Evolutionary conservation across 2,888 invertebrate species (phyloP), one percentile per base, ranked within the genome.

Genomic region (Therioaphis trifolii): DNA sequence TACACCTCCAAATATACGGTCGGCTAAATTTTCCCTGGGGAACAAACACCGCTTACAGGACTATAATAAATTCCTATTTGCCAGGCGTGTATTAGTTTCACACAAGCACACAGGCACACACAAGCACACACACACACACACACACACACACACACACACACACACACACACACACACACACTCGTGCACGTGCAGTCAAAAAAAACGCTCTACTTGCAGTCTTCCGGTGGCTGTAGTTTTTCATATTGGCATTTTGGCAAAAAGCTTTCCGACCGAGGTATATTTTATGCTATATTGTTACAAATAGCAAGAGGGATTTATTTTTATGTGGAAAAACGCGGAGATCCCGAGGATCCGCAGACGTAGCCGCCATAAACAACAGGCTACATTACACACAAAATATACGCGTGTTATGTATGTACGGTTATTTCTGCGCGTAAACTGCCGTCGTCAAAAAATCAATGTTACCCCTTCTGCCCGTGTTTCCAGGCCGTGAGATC

Each of bases 221-320:
- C 15, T 76, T 76, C 46, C 77, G 63, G 61, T 9, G n/a, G 18
- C n/a, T 29, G 46, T 78, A 49, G 72, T 82, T 82, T 82, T 74
- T 82, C 58, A 63, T 82, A 82, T 82, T 63, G 80, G 49, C 72
- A 24, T 82, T 82, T 82, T 21, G 52, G 61, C 71, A 63, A 82
- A 82, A 74, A 63, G 72, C 72, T 72, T 61, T 72, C 46, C 15
- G 43, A 63, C 40, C 72, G 61, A 52, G 40, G 29, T 72, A 72
- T 63, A 82, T 72, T 58, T 69, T 46, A 71, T 49, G 46, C 12
- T 58, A 49, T 72, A 72, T 49, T 58, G 79, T 61, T 80, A 80
- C 61, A 29, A 80, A 80, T 80, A 29, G 72, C 72, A 35, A 18
- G 72, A 46, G 72, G 72, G 80, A 72, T 72, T 82, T 82, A 72